Evolutionary conservation across 2,113 vertebrate species (phyloP).

Genomic region (Haemorhous mexicanus): DNA sequence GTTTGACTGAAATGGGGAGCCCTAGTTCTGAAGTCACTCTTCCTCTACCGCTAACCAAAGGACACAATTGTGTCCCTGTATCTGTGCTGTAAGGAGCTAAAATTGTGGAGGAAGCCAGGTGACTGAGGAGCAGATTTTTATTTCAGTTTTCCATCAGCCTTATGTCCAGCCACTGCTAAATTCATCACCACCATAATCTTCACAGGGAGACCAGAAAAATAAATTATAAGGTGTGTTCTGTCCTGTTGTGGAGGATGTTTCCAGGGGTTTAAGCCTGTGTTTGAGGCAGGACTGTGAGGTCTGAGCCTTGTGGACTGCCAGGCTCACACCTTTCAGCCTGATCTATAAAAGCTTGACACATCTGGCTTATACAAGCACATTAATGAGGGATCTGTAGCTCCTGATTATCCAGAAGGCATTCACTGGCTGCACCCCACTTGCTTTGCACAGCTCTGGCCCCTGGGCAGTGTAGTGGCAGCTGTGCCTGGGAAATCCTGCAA

Average conservation of each 20-base stretch:
- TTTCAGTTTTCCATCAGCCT: background rate
- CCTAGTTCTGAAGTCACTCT: background rate
- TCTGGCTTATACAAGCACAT: background rate
- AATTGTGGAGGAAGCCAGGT: background rate
- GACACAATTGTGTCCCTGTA: background rate
- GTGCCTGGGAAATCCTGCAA: background rate
- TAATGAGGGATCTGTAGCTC: background rate
- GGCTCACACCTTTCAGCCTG: background rate
- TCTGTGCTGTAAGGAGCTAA: background rate
- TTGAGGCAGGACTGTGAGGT: background rate
- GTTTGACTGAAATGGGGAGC: background rate
- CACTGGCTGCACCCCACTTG: background rate
- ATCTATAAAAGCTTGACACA: background rate
- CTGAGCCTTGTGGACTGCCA: background rate
- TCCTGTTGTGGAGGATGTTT: background rate
- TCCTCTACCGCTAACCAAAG: background rate
- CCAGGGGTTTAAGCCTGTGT: background rate
- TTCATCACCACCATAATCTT: background rate
- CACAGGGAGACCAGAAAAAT: background rate
- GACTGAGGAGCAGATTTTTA: background rate
- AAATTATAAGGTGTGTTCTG: background rate
- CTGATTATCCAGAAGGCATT: background rate
- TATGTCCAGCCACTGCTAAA: background rate
- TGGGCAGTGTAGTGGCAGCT: background rate
- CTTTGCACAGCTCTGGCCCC: background rate